phyloP scores from a whole-genome alignment of 2,113 vertebrate genomes.

The Tragelaphus scriptus region DNA sequence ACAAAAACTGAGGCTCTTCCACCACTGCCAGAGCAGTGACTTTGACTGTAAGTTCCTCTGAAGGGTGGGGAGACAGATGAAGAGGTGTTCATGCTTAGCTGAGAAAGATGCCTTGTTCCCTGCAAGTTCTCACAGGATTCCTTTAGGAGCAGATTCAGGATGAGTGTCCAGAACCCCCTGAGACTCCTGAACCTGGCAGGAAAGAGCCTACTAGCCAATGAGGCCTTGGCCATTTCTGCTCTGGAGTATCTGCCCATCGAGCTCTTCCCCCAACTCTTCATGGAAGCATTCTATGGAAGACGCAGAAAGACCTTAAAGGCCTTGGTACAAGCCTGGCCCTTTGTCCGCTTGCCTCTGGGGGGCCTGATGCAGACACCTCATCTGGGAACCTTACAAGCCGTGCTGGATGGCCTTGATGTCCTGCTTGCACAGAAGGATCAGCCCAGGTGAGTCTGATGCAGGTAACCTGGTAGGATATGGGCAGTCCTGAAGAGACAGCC shows the following conservation, averaged over 20 bases:
- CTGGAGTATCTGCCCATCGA: not conserved
- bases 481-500: not conserved
- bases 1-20: not conserved
- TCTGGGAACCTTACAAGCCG: rapidly evolving
- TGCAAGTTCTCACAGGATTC: not conserved
- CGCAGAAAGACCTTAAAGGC: not conserved
- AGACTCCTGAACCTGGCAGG: not conserved
- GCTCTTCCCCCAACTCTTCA: not conserved
- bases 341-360: not conserved
- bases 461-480: too few species aligned
- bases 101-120: too few species aligned
- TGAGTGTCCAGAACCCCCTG: not conserved
- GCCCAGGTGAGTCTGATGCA: not conserved
- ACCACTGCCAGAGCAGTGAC: not conserved
- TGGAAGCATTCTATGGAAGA: not conserved
- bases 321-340: not conserved
- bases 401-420: not conserved
- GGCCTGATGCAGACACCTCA: not conserved
- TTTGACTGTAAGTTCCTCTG: not conserved
- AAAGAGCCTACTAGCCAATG: not conserved
- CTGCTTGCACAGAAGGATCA: not conserved
- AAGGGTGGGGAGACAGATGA: not conserved
- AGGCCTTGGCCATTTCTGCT: not conserved
- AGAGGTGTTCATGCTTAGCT: too few species aligned
- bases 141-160: not conserved